Evolutionary conservation across 64 coral and sea anemone genomes (phyloP).

Genomic region (Stylophora pistillata): DNA sequence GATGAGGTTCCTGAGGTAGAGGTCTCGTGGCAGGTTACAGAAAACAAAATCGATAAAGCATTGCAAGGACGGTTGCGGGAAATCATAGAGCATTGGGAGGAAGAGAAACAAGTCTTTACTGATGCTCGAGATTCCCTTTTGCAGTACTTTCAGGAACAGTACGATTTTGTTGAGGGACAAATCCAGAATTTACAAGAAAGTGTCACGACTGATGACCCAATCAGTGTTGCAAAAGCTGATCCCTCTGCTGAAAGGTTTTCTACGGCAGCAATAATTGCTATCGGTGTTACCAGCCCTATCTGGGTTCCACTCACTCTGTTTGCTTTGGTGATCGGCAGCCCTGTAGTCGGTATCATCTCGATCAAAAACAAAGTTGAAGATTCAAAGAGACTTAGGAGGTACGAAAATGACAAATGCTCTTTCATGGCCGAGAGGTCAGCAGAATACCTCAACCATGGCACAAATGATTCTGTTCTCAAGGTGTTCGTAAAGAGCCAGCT

Average conservation of each 20-base stretch:
- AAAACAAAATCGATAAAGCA: background rate
- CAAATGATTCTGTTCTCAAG: background rate
- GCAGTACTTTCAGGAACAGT: conserved; percentile 16
- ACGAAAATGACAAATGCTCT: background rate
- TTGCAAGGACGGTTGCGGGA: background rate
- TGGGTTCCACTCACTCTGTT: conserved; percentile 35
- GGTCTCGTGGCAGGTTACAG: conserved; percentile 3
- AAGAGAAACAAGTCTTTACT: conserved; percentile 28
- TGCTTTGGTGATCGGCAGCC: conserved; percentile 27
- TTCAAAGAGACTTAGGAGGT: background rate
- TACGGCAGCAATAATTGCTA: background rate
- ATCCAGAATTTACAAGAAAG: conserved; percentile 6
- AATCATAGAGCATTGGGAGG: conserved; percentile 46
- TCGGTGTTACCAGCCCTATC: conserved; percentile 31
- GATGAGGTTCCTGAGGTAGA: conserved; percentile 18
- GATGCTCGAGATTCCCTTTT: conserved; percentile 2
- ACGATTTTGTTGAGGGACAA: conserved; percentile 25
- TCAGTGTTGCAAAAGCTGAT: background rate
- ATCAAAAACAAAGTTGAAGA: conserved; percentile 25
- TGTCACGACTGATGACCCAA: background rate
- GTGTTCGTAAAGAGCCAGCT: conserved; percentile 1
- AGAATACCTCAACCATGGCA: background rate
- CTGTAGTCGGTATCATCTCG: background rate
- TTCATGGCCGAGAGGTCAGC: background rate
- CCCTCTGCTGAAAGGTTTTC: background rate